Percentiles rank a stretch among this genome's conserved stretches.
Conservation (phyloP, 2,113 vertebrate species). For the Paralichthys olivaceus region DNA sequence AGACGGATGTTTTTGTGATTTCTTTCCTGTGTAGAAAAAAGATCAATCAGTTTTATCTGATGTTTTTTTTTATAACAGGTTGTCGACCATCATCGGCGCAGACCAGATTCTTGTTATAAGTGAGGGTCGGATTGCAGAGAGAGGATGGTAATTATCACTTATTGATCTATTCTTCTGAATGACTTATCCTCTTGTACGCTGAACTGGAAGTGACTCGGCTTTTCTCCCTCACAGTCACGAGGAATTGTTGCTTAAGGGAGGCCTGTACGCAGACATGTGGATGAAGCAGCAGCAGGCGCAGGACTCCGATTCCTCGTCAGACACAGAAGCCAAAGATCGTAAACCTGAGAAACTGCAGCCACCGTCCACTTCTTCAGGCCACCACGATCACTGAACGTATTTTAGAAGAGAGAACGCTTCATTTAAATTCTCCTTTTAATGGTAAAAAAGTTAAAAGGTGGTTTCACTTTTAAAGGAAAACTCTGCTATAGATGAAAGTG, state of each 20-base stretch:
- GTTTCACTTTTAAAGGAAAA: not conserved
- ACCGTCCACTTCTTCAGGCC: constrained; percentile 44
- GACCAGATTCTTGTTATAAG: constrained; percentile 95
- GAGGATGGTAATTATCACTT: constrained; percentile 85
- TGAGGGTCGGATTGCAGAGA: constrained; percentile 88
- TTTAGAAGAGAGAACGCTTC: not conserved
- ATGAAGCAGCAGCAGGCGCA: constrained; percentile 87
- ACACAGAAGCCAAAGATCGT: constrained; percentile 82
- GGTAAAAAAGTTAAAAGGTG: not conserved
- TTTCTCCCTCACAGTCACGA: constrained; percentile 85
- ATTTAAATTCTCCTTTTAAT: not conserved
- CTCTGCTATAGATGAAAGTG: not conserved
- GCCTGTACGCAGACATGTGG: constrained; percentile 94
- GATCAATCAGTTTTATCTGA: not conserved
- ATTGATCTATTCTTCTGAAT: not conserved
- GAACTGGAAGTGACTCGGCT: not conserved
- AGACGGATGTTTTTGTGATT: not conserved
- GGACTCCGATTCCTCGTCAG: constrained; percentile 77
- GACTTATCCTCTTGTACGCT: not conserved
- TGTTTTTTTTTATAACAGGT: constrained; percentile 73
- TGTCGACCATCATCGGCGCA: constrained; percentile 92
- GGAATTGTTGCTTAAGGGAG: constrained; percentile 87
- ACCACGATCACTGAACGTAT: constrained; percentile 59
- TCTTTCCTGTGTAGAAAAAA: not conserved
- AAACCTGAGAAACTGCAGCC: constrained; percentile 86